A percentile compares a stretch with the other conserved stretches of the same genome.
Evolutionary conservation across 1,140 invertebrate genomes (phyloP).

Genomic region (Cardiocondyla obscurior): DNA sequence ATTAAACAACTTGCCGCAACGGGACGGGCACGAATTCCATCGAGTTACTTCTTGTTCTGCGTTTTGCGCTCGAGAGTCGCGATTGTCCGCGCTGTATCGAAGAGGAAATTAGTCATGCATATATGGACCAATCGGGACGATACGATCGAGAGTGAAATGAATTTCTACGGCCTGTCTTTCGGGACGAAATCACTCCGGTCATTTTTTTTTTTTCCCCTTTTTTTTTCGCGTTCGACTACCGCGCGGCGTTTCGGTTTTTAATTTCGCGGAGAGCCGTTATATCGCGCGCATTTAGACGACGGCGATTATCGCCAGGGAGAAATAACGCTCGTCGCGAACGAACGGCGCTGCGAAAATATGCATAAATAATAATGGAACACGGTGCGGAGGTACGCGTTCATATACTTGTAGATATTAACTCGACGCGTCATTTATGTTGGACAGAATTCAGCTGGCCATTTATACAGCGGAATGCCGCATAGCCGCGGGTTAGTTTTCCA

Average conservation of each 20-base stretch:
- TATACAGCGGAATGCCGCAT: slow-evolving; percentile 38
- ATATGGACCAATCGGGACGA: background rate
- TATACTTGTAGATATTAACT: slow-evolving; percentile 37
- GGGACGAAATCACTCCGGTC: slow-evolving; percentile 4
- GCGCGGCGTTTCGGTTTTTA: slow-evolving; percentile 20
- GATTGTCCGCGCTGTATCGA: slow-evolving; percentile 22
- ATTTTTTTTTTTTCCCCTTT: too few species aligned
- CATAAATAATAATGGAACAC: slow-evolving; percentile 38
- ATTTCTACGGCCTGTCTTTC: slow-evolving; percentile 11
- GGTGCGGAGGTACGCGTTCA: background rate
- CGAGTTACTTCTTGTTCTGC: slow-evolving; percentile 6
- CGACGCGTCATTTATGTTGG: slow-evolving; percentile 38
- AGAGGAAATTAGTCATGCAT: slow-evolving; percentile 42
- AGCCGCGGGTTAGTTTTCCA: slow-evolving; percentile 27
- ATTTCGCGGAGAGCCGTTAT: slow-evolving; percentile 2
- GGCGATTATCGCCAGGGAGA: slow-evolving; percentile 8
- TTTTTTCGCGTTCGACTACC: background rate
- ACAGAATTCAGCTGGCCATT: slow-evolving; percentile 19
- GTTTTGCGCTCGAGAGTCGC: slow-evolving; percentile 13
- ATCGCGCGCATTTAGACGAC: slow-evolving; percentile 7
- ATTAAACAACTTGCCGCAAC: slow-evolving; percentile 48
- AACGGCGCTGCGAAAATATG: slow-evolving; percentile 5
- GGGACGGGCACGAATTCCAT: slow-evolving; percentile 29
- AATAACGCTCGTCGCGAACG: background rate
- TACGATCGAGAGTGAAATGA: slow-evolving; percentile 29